These are phyloP conservation scores for Ylistrum balloti DNA, from an alignment of 1,140 invertebrate genomes.

Conservation along the genomic window DNA sequence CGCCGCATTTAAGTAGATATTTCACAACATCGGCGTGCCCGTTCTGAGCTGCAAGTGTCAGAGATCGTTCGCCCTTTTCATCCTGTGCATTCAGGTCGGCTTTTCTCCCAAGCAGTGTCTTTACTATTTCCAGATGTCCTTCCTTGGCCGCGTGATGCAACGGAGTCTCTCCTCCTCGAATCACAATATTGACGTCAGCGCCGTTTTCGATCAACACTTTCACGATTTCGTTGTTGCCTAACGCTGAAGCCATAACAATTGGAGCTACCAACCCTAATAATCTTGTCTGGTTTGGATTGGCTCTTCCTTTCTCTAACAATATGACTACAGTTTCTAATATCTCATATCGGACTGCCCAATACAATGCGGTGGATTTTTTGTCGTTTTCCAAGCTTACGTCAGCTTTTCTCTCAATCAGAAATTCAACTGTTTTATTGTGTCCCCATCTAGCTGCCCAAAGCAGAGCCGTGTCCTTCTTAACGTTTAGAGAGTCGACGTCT, in stretches of 20 bases:
- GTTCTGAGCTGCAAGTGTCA: conserved; percentile 73
- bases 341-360: conserved; percentile 80
- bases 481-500: conserved; percentile 73
- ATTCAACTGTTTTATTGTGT: conserved; percentile 65
- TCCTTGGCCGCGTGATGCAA: conserved; percentile 78
- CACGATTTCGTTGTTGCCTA: conserved; percentile 74
- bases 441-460: conserved; percentile 78
- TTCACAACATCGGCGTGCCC: conserved; percentile 67
- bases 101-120: conserved; percentile 64
- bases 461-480: conserved; percentile 77
- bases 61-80: conserved; percentile 74
- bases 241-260: conserved; percentile 75
- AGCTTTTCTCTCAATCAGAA: conserved; percentile 67
- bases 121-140: conserved; percentile 69
- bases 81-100: conserved; percentile 70
- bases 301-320: conserved; percentile 66
- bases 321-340: conserved; percentile 70
- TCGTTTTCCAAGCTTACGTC: conserved; percentile 76
- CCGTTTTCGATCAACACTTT: conserved; percentile 73
- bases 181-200: conserved; percentile 73
- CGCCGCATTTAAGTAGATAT: conserved; percentile 66
- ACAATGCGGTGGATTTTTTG: conserved; percentile 79
- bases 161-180: conserved; percentile 74
- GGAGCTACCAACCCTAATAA: conserved; percentile 78
- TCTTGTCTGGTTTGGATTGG: conserved; percentile 73